phyloP scores from a whole-genome alignment of 2,797 vertebrate species.

The Adelosebastes latens region DNA sequence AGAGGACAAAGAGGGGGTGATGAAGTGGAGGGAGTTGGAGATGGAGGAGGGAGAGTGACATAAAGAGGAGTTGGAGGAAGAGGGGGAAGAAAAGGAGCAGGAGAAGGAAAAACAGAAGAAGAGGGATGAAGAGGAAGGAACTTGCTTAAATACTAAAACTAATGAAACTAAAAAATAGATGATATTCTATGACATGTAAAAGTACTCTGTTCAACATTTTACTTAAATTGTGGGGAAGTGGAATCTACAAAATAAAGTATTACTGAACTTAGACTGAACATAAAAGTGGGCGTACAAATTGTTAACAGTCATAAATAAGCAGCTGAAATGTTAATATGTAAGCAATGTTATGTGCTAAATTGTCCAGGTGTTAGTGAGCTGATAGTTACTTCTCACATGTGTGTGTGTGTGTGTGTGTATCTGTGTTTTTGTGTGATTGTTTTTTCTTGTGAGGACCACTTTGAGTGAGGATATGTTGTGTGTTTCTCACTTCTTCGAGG shows the following conservation, averaged over 20 bases:
- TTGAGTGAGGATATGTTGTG: neutral
- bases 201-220: neutral
- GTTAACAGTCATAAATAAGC: neutral
- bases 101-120: neutral
- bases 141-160: neutral
- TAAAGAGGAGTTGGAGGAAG: neutral
- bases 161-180: neutral
- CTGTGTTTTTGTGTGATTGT: neutral
- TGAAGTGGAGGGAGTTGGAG: constrained; percentile 36
- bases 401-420: neutral
- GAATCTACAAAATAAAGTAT: neutral
- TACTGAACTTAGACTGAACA: neutral
- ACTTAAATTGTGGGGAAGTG: neutral
- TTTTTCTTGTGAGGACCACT: neutral
- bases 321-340: neutral
- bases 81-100: neutral
- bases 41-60: neutral
- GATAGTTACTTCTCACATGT: neutral
- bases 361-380: neutral
- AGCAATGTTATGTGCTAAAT: neutral
- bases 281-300: neutral
- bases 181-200: neutral
- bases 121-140: neutral
- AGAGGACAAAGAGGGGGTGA: constrained; percentile 20
- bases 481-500: neutral